Conservation (phyloP, 2,797 vertebrate species). For the Pipistrellus pipistrellus region DNA sequence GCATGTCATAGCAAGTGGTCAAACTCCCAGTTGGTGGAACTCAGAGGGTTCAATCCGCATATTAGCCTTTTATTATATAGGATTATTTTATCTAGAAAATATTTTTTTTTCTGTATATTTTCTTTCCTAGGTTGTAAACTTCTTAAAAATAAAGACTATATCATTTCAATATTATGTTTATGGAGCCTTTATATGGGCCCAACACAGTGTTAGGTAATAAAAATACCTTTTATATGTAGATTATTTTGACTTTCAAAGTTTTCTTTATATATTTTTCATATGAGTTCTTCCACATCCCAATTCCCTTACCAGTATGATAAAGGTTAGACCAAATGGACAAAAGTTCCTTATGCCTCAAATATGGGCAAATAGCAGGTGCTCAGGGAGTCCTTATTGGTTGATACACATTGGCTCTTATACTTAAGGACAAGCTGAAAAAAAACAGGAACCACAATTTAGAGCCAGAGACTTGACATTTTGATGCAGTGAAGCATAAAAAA, state of each 20-base stretch:
- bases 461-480: neutral
- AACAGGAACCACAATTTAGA: neutral
- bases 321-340: neutral
- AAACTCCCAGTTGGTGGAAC: no score
- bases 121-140: neutral
- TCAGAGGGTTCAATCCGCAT: no score
- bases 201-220: slow-evolving; percentile 8
- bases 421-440: neutral
- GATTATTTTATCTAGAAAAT: slow-evolving; percentile 1
- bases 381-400: neutral
- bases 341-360: slow-evolving; percentile 23
- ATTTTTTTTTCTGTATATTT: slow-evolving; percentile 13
- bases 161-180: slow-evolving; percentile 41
- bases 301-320: neutral
- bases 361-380: neutral
- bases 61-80: no score
- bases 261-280: slow-evolving; percentile 42
- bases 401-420: neutral
- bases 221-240: neutral
- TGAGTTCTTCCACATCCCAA: neutral
- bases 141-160: slow-evolving; percentile 31
- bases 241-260: slow-evolving; percentile 45
- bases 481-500: neutral
- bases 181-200: neutral
- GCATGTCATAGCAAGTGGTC: no score